Conservation (phyloP, 2,888 invertebrate species). For the Aphidoletes aphidimyza region DNA sequence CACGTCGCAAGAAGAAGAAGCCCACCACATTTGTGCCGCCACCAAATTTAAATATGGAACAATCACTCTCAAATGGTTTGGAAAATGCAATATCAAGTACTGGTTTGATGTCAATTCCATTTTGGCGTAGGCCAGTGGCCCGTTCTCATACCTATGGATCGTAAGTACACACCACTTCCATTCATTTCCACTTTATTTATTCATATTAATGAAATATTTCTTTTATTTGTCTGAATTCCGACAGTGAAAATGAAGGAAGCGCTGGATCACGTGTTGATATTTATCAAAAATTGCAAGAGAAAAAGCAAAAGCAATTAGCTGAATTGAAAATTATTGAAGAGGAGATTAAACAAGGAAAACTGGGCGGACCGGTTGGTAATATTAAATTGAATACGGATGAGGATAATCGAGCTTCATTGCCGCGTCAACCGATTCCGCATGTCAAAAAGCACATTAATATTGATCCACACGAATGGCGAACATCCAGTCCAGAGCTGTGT, state of each 20-base stretch:
- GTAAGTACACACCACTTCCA: background rate
- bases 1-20: constrained; percentile 86
- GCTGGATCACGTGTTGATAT: constrained; percentile 84
- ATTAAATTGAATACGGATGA: constrained; percentile 68
- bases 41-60: constrained; percentile 64
- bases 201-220: background rate
- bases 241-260: constrained; percentile 79
- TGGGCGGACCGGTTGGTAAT: constrained; percentile 70
- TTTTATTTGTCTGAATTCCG: background rate
- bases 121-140: constrained; percentile 80
- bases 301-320: constrained; percentile 87
- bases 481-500: constrained; percentile 57
- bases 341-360: constrained; percentile 84
- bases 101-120: constrained; percentile 71
- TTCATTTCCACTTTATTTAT: background rate
- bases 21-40: constrained; percentile 90
- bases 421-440: constrained; percentile 76
- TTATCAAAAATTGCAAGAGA: constrained; percentile 86
- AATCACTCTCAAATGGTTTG: constrained; percentile 56
- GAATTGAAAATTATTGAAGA: constrained; percentile 85
- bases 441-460: constrained; percentile 74
- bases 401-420: constrained; percentile 65
- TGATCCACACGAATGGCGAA: constrained; percentile 68
- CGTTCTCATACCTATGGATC: constrained; percentile 72
- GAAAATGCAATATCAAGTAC: background rate